phyloP scores from a whole-genome alignment of 2,888 invertebrate species.

The Chironomus riparius region DNA sequence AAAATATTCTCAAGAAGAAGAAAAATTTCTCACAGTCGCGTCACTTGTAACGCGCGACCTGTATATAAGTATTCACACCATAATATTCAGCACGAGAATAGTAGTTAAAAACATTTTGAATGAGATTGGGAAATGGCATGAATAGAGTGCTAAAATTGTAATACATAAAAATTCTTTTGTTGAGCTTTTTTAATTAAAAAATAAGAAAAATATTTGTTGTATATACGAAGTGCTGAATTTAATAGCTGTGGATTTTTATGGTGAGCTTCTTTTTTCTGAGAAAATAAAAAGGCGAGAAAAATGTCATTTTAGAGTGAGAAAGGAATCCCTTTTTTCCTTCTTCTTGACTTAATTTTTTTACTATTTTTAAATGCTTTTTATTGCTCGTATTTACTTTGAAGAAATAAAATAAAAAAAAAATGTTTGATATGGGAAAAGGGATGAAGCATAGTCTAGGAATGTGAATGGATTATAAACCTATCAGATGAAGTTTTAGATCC shows the following conservation, averaged over 20 bases:
- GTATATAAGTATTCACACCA: neutral
- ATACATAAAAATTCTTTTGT: constrained; percentile 18
- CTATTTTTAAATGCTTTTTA: too few relatives aligned
- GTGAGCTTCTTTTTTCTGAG: too few relatives aligned
- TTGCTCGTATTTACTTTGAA: too few relatives aligned
- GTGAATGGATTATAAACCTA: too few relatives aligned
- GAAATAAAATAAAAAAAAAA: too few relatives aligned
- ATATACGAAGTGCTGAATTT: neutral
- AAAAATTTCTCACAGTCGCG: neutral
- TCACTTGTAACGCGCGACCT: neutral
- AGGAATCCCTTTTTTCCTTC: too few relatives aligned
- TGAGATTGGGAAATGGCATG: neutral
- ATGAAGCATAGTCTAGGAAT: too few relatives aligned
- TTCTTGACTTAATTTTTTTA: too few relatives aligned
- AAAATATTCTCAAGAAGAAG: neutral
- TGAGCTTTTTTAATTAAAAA: constrained; percentile 18
- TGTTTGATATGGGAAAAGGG: too few relatives aligned
- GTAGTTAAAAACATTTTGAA: neutral
- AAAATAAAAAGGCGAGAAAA: too few relatives aligned
- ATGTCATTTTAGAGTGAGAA: too few relatives aligned
- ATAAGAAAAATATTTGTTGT: neutral
- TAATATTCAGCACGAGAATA: neutral
- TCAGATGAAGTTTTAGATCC: too few relatives aligned
- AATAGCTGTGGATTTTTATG: neutral
- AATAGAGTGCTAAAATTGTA: constrained; percentile 15